Base-by-base conservation (phyloP, 2,113 vertebrate genomes). In the Hydrolagus affinis region DNA sequence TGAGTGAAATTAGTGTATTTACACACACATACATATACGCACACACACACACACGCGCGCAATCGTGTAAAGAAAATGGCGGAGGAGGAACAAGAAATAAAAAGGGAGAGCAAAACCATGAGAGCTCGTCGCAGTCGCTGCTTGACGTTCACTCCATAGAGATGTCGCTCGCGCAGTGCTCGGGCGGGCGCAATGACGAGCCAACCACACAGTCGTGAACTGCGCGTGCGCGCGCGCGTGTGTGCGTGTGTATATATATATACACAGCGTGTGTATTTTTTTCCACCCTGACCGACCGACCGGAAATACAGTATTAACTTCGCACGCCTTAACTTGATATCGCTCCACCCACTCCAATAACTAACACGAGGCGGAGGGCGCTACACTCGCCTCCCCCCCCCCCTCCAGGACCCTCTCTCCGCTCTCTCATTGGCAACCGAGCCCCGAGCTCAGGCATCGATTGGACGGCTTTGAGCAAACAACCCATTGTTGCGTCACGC, bases 21-120 rank as follows among this genome's bases (percentile, higher is more conserved):
- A n/a, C n/a, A n/a, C n/a, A n/a, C n/a, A n/a, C n/a, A n/a, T n/a
- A n/a, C n/a, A n/a, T n/a, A n/a, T n/a, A n/a, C n/a, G n/a, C n/a
- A n/a, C n/a, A n/a, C n/a, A n/a, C n/a, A n/a, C n/a, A n/a, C n/a
- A n/a, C n/a, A n/a, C n/a, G n/a, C n/a, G n/a, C n/a, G n/a, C n/a
- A n/a, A n/a, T n/a, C n/a, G n/a, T n/a, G n/a, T n/a, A n/a, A n/a
- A n/a, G n/a, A n/a, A n/a, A n/a, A n/a, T n/a, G n/a, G n/a, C n/a
- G n/a, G n/a, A n/a, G n/a, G 15, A 62, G 23, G 30, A 66, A 66
- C 59, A 66, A 74, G 72, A 74, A 73, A 73, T 73, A 73, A 66
- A 60, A 28, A 60, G 15, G 77, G 25, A 25, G 25, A n/a, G 77
- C 19, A 59, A 64, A 78, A 44, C 17, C 59, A 83, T 28, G 59